Base-by-base conservation (phyloP, 2,797 vertebrate species). In the Enteromius trimaculatus region DNA sequence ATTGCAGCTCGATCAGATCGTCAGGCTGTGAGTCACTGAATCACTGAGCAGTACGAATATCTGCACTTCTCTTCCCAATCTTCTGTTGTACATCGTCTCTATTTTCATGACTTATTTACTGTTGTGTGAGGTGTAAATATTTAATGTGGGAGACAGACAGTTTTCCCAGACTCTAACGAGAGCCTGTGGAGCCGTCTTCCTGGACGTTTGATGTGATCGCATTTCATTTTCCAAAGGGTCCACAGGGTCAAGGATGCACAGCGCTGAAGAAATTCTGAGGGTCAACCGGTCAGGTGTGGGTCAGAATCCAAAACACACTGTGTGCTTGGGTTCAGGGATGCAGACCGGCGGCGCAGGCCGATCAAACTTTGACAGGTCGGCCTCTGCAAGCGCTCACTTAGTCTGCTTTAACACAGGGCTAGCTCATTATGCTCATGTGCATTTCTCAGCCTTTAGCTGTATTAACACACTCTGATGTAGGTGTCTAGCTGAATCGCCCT, bases 101-200 rank as follows among this genome's bases (percentile, higher is more conserved):
- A 89, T 86, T 92, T 92, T 93, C 93, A 94, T 93, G 90, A 94
- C 91, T 94, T 94, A 94, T 95, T 94, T 89, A 94, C 91, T 90
- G 85, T 88, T 88, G 87, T 88, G 68, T 87, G 89, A 75, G 74
- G 51, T 90, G 91, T 94, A 87, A 90, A 95, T 93, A 92, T 92
- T 94, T 93, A 66, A 94, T 91, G 64, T 39, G 66, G 64, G 87
- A 88, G 92, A 90, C 92, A 90, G 86, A 84, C 23, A 84, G 88
- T 90, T 93, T 92, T 93, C 89, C 90, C 90, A 90, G 85, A 88
- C 85, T 89, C 90, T 93, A 87, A 91, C 89, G 89, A 93, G 91
- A 86, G 89, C 87, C 72, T 76, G 84, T 87, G 87, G 87, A 84
- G 34, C 21, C 29, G 1, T 64, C 60, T 64, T 76, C n/a, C 64